These are phyloP conservation scores for Blastobasis lacticolella DNA, from an alignment of 2,888 invertebrate genomes.

Conservation along the genomic window DNA sequence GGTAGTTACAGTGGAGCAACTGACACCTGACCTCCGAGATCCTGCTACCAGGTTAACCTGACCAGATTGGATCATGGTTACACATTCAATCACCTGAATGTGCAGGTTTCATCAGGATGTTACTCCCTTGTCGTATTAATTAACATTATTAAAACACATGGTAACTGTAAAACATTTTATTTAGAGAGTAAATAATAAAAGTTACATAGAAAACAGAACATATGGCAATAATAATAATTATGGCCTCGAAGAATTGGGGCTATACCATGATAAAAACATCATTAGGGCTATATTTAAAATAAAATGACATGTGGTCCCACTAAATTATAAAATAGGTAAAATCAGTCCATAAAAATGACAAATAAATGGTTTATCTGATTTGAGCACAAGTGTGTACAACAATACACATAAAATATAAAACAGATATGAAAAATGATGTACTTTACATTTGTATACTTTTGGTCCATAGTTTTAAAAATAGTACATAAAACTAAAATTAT, in stretches of 20 bases:
- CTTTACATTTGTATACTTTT: neutral
- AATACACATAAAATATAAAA: neutral
- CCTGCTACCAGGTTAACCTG: too few species aligned
- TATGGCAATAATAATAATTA: conserved; percentile 38
- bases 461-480: conserved; percentile 2
- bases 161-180: neutral
- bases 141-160: too few species aligned
- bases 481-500: conserved; percentile 3
- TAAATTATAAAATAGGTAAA: conserved; percentile 14
- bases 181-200: conserved; percentile 6
- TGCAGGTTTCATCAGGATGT: too few species aligned
- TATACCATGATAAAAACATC: conserved; percentile 8
- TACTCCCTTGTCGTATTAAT: too few species aligned
- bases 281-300: neutral
- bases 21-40: too few species aligned
- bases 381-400: neutral
- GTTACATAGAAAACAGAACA: conserved; percentile 15
- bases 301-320: conserved; percentile 37
- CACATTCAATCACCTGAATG: too few species aligned
- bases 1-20: too few species aligned
- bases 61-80: too few species aligned
- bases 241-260: conserved; percentile 30
- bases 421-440: neutral
- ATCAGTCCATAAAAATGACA: neutral
- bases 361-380: neutral